A percentile compares a stretch with the other conserved stretches of the same genome.
Conservation (phyloP, 1,140 invertebrate species). For the Brachionus calyciflorus region DNA sequence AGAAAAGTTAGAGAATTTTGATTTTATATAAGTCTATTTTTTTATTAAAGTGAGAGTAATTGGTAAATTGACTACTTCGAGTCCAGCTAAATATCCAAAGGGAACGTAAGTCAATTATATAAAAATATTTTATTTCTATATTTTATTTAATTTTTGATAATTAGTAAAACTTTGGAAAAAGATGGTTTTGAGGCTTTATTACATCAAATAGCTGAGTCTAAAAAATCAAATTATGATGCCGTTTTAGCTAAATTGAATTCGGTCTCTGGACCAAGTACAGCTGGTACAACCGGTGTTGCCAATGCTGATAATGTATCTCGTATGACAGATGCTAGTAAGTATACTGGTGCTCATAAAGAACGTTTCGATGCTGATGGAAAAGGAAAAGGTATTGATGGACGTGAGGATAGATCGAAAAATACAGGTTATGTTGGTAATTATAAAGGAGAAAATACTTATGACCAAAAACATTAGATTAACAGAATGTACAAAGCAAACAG, state of each 20-base stretch:
- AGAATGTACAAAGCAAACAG: too few relatives aligned
- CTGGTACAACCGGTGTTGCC: constrained; percentile 46
- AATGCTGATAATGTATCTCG: constrained; percentile 69
- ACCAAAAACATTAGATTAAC: constrained; percentile 25
- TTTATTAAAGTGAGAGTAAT: constrained; percentile 39
- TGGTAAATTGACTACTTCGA: constrained; percentile 42
- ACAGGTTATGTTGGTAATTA: constrained; percentile 63
- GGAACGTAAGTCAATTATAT: constrained; percentile 8
- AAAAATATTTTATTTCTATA: not conserved
- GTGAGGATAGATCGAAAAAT: constrained; percentile 55
- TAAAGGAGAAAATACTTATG: constrained; percentile 61
- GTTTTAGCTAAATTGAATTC: constrained; percentile 29
- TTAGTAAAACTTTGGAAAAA: constrained; percentile 46
- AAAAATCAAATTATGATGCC: constrained; percentile 9
- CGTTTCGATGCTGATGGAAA: constrained; percentile 63
- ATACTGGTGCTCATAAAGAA: constrained; percentile 65
- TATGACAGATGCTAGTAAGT: constrained; percentile 67
- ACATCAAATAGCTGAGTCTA: constrained; percentile 34
- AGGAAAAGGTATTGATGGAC: constrained; percentile 61
- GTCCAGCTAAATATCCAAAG: constrained; percentile 1
- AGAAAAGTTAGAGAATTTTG: not conserved
- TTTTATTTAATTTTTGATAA: not conserved
- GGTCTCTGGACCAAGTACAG: constrained; percentile 9
- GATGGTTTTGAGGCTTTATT: constrained; percentile 36
- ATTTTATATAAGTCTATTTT: constrained; percentile 4